phyloP scores from a whole-genome alignment of 2,797 vertebrate species.

The Betta splendens region DNA sequence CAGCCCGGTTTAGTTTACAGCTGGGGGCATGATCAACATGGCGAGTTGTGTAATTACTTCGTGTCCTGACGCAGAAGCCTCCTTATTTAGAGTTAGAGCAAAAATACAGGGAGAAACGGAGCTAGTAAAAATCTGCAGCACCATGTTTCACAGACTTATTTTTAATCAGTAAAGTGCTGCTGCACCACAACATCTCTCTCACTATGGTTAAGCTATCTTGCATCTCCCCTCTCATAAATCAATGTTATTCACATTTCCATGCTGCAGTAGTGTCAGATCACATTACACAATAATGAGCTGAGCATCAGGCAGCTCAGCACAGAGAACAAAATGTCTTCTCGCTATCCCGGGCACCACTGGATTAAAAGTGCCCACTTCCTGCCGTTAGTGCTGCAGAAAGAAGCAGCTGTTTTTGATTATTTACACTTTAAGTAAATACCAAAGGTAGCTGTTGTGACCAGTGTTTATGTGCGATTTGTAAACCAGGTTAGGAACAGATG shows the following conservation, averaged over 20 bases:
- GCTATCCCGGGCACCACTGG: conserved; percentile 20
- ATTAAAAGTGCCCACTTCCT: conserved; percentile 66
- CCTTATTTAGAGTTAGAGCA: conserved; percentile 10
- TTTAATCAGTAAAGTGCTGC: conserved; percentile 16
- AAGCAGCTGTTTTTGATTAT: conserved; percentile 53
- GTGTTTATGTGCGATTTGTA: neutral
- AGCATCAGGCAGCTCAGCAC: conserved; percentile 18
- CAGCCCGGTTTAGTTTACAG: conserved; percentile 48
- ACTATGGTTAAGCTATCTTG: conserved; percentile 5
- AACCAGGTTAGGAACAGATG: neutral
- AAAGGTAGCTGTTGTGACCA: conserved; percentile 19
- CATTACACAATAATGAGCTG: neutral
- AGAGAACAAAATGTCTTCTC: conserved; percentile 37
- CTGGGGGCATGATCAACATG: conserved; percentile 32
- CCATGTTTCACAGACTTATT: conserved; percentile 30
- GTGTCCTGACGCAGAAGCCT: conserved; percentile 15
- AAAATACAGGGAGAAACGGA: conserved; percentile 2
- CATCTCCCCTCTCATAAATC: neutral
- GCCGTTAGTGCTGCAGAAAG: conserved; percentile 41
- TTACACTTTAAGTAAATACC: conserved; percentile 44
- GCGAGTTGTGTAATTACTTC: conserved; percentile 42
- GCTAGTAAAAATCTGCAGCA: conserved; percentile 40
- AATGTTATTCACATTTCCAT: neutral
- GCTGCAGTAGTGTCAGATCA: conserved; percentile 11
- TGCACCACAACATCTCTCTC: neutral